Evolutionary conservation across 92 coral and sea anemone species (phyloP), one percentile per base, ranked within the genome.

Genomic region (Bergia sp.): DNA sequence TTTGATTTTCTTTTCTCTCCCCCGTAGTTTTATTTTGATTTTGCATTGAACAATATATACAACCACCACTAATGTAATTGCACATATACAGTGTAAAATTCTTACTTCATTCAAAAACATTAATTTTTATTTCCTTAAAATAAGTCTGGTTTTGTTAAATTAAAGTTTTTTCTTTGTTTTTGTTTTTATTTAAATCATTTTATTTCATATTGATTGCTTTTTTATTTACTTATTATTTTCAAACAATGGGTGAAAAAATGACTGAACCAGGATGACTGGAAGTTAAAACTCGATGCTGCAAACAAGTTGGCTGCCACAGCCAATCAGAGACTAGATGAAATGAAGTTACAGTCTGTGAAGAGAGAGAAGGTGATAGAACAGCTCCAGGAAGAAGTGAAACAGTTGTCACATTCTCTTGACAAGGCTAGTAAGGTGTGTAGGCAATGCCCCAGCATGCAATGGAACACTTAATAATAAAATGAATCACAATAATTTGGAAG

Each of bases 341-440:
- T 90, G 49, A 94, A 91, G 81, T 82, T 92, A 23, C 86, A 90
- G 57, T 77, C 80, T 23, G 65, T 53, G 69, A 85, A 88, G 42
- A 90, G 89, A 87, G 95, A 95, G 50, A 90, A 88, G 43, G 75
- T 80, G 18, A 77, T 87, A 0, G 82, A 82, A 15, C 90, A 90
- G 75, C 79, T 95, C 80, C 94, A 93, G 71, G 93, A 92, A 61
- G 94, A 95, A 83, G 93, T 92, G 96, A 91, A 64, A 4, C 91
- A 90, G 79, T 82, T 90, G 74, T 82, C 92, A 5, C 61, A 36
- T 8, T 91, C 92, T 44, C 91, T 92, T 80, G 95, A 95, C 45
- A 92, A 86, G 88, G 91, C 95, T 29, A 91, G 90, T 69, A 95
- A 93, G 98, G 92, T 91, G 53, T 61, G 80, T 76, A 76, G 15